Conservation (phyloP, 2,797 vertebrate genomes). For the Cynodonichthys magdalenae region DNA sequence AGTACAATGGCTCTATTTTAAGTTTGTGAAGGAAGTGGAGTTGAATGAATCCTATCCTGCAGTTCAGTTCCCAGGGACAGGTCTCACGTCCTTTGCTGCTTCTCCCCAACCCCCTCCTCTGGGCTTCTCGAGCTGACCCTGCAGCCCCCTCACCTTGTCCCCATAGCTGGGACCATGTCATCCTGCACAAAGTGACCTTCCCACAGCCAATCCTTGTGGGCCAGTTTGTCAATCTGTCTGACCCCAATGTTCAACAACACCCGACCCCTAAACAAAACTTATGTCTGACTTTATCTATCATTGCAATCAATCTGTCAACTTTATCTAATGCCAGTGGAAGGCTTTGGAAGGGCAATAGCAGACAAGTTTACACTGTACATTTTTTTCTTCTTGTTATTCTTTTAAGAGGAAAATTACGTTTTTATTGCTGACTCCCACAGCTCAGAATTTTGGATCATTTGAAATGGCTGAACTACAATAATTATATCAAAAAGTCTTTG, state of each 20-base stretch:
- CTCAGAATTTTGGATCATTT: conserved; percentile 10
- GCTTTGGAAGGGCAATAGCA: conserved; percentile 17
- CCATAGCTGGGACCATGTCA: conserved; percentile 58
- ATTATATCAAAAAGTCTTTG: conserved; percentile 38
- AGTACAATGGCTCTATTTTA: conserved; percentile 99
- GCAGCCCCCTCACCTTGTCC: conserved; percentile 63
- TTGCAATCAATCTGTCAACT: conserved; percentile 58
- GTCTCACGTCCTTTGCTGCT: conserved; percentile 93
- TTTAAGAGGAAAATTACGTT: conserved; percentile 22
- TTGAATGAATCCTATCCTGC: conserved; percentile 99
- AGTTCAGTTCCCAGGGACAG: conserved; percentile 98
- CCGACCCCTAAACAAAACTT: conserved; percentile 42
- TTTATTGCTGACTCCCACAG: conserved; percentile 3
- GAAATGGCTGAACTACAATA: conserved; percentile 11
- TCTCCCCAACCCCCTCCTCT: conserved; percentile 76
- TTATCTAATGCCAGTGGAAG: conserved; percentile 41
- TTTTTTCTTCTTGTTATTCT: conserved; percentile 35
- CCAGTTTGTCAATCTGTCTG: conserved; percentile 47
- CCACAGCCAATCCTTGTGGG: conserved; percentile 58
- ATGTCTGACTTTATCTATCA: conserved; percentile 41
- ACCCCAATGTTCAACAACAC: conserved; percentile 50
- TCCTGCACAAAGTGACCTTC: conserved; percentile 67
- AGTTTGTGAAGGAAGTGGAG: conserved; percentile 94
- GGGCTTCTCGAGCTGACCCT: conserved; percentile 48
- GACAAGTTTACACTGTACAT: conserved; percentile 14